Evolutionary conservation across 2,888 invertebrate species (phyloP).

Genomic region (Trissoscelio sp.): DNA sequence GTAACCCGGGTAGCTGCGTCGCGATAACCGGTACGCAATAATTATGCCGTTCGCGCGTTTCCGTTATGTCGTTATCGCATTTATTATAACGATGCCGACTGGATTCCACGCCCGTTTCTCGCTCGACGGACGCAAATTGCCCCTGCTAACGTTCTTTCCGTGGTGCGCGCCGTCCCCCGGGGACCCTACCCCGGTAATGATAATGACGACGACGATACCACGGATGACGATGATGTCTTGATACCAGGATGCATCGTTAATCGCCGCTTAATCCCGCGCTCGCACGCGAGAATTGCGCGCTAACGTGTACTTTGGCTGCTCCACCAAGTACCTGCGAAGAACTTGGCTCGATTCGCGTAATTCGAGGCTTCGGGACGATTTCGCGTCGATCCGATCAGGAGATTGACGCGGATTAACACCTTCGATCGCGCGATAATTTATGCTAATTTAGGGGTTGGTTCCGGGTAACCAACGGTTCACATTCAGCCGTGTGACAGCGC

Average conservation of each 20-base stretch:
- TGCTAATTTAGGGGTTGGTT: constrained; percentile 49
- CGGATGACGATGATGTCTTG: constrained; percentile 77
- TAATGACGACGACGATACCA: constrained; percentile 56
- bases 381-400: constrained; percentile 12
- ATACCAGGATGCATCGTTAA: constrained; percentile 78
- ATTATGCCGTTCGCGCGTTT: constrained; percentile 77
- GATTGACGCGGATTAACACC: constrained; percentile 68
- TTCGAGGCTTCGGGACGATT: constrained; percentile 42
- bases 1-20: constrained; percentile 36
- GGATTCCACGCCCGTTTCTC: constrained; percentile 78
- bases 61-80: constrained; percentile 79
- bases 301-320: constrained; percentile 40
- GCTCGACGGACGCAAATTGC: constrained; percentile 78
- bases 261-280: constrained; percentile 74
- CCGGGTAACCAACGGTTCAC: neutral
- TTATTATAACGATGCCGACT: constrained; percentile 78
- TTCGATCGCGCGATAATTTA: constrained; percentile 58
- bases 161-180: neutral
- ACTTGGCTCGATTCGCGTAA: too few relatives aligned
- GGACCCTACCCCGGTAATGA: constrained; percentile 42
- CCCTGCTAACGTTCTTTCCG: constrained; percentile 55
- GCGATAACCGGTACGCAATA: constrained; percentile 69
- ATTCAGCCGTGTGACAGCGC: constrained; percentile 18
- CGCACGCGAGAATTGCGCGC: constrained; percentile 68
- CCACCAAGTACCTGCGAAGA: too few relatives aligned